Percentiles rank a stretch among this genome's conserved stretches.
These are phyloP conservation scores for Dolomedes plantarius DNA, from an alignment of 2,888 invertebrate genomes.

Conservation along the genomic window DNA sequence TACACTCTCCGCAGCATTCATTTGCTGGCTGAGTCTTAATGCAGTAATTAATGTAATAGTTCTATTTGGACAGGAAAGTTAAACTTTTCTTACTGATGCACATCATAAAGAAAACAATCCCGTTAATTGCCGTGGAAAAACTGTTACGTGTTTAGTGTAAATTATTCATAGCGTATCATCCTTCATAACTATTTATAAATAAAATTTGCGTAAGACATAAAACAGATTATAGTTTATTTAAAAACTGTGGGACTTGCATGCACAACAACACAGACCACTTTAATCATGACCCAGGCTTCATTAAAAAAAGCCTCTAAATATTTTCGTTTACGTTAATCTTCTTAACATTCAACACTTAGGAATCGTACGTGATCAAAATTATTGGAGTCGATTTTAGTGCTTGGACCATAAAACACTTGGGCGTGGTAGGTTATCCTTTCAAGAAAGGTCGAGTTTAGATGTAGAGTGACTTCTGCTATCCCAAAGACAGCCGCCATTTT, in stretches of 20 bases:
- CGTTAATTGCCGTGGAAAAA: not conserved
- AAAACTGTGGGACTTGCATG: not conserved
- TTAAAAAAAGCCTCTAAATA: slow-evolving; percentile 64
- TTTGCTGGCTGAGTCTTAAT: too few species aligned
- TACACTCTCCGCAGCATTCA: too few species aligned
- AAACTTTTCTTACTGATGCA: too few species aligned
- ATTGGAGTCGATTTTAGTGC: slow-evolving; percentile 63
- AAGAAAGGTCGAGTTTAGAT: slow-evolving; percentile 63
- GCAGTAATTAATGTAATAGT: too few species aligned
- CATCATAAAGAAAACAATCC: too few species aligned
- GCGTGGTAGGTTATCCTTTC: slow-evolving; percentile 70
- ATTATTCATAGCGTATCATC: not conserved
- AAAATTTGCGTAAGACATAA: not conserved
- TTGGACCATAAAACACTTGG: slow-evolving; percentile 69
- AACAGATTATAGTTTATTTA: slow-evolving; percentile 9
- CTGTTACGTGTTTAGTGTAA: not conserved
- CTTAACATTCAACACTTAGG: slow-evolving; percentile 63
- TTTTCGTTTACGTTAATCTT: slow-evolving; percentile 65
- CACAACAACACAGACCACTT: slow-evolving; percentile 32
- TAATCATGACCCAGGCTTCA: slow-evolving; percentile 55
- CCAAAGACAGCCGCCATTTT: slow-evolving; percentile 49
- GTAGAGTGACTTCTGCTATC: slow-evolving; percentile 46
- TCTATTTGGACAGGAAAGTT: too few species aligned
- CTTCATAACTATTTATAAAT: not conserved
- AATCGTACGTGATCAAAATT: slow-evolving; percentile 67